Conservation (phyloP, 2,888 invertebrate genomes). For the Diogma glabrata region DNA sequence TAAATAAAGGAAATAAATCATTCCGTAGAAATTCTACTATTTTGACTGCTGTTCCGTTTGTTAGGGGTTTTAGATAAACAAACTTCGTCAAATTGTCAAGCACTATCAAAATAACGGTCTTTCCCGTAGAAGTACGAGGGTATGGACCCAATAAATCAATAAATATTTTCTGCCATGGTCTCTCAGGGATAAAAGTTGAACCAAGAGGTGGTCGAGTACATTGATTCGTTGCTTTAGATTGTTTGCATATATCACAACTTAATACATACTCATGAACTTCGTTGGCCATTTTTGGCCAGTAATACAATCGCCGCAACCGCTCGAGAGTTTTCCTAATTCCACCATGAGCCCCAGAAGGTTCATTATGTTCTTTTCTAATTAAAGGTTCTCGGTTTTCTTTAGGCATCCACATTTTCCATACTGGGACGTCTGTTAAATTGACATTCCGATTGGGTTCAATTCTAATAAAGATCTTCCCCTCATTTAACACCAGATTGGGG, state of each 20-base stretch:
- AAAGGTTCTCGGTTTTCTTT: not conserved
- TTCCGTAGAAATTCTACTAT: not conserved
- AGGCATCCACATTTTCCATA: not conserved
- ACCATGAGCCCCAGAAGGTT: not conserved
- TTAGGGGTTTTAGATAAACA: not conserved
- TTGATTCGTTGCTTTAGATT: not conserved
- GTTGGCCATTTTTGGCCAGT: constrained; percentile 8
- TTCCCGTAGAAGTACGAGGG: not conserved
- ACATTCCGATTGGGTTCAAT: not conserved
- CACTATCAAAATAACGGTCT: not conserved
- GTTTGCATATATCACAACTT: not conserved
- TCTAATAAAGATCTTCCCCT: not conserved
- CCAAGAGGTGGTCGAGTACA: not conserved
- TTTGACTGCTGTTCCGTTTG: not conserved
- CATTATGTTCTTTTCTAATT: not conserved
- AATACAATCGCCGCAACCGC: too few relatives aligned
- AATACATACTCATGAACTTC: constrained; percentile 3
- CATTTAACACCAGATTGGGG: not conserved
- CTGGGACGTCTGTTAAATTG: not conserved
- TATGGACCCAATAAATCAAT: not conserved
- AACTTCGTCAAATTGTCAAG: not conserved
- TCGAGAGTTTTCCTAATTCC: not conserved
- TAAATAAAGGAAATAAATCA: not conserved
- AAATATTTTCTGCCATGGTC: not conserved
- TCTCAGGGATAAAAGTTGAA: not conserved